A percentile compares a stretch with the other conserved stretches of the same genome.
Conservation (phyloP, 2,797 vertebrate species). For the Coregonus sp. region DNA sequence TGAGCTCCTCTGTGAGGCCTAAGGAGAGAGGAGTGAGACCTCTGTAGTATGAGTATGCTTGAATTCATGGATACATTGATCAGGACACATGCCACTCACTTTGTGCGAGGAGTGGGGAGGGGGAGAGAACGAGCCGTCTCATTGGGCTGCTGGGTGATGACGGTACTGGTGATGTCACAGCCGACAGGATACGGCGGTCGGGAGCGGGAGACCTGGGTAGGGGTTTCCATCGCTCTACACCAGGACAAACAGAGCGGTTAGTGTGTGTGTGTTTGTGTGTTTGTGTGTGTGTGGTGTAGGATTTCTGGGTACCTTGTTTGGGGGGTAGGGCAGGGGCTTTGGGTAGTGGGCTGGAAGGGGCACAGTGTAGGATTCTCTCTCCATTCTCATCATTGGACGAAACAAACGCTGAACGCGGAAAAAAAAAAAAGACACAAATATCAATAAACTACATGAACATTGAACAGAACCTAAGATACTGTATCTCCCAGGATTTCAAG, state of each 20-base stretch:
- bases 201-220: constrained; percentile 66
- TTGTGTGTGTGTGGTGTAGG: background rate
- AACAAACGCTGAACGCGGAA: constrained; percentile 73
- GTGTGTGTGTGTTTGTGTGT: background rate
- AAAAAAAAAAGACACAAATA: background rate
- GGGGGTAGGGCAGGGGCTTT: constrained; percentile 71
- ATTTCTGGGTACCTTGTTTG: constrained; percentile 71
- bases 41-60: background rate
- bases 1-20: constrained; percentile 82
- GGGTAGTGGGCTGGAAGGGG: constrained; percentile 62
- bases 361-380: constrained; percentile 74
- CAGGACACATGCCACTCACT: background rate
- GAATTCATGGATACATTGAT: background rate
- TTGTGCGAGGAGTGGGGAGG: constrained; percentile 58
- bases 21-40: constrained; percentile 20
- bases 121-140: constrained; percentile 77
- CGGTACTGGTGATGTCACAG: constrained; percentile 61
- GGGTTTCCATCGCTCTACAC: constrained; percentile 71
- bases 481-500: background rate
- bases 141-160: constrained; percentile 76
- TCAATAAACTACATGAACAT: background rate
- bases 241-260: constrained; percentile 3
- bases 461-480: background rate
- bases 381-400: constrained; percentile 85
- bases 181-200: constrained; percentile 65